Conservation (phyloP, 2,113 vertebrate genomes). For the Meles meles region DNA sequence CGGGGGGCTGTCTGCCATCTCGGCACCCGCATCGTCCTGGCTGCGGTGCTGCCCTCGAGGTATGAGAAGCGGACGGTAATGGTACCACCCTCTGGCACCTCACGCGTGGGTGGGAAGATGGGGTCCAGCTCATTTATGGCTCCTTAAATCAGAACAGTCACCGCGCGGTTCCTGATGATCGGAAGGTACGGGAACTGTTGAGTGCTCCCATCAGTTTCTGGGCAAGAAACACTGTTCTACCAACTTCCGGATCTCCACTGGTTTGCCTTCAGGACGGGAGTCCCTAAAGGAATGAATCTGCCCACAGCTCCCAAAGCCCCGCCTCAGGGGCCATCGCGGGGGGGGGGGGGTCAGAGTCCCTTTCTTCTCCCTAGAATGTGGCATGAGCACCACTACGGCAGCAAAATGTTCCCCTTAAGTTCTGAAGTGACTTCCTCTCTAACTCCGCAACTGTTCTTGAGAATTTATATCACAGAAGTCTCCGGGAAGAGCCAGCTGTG, state of each 20-base stretch:
- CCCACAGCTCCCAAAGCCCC: rapidly evolving
- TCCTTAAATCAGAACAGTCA: not conserved
- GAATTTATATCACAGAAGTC: not conserved
- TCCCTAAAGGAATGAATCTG: not conserved
- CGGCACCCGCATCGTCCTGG: not conserved
- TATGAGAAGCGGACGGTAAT: rapidly evolving
- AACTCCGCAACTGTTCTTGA: too few species aligned
- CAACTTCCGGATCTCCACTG: not conserved
- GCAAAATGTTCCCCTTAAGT: rapidly evolving
- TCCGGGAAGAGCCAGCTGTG: not conserved
- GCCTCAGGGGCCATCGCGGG: too few species aligned
- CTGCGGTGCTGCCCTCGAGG: not conserved
- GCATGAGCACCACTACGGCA: rapidly evolving
- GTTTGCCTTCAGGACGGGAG: not conserved
- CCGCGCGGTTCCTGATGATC: rapidly evolving
- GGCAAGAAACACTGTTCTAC: not conserved
- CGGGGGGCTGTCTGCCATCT: rapidly evolving
- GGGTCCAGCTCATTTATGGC: not conserved
- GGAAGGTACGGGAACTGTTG: not conserved
- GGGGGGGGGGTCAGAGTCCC: not conserved
- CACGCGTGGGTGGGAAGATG: not conserved
- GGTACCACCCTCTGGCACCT: not conserved
- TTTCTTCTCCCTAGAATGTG: not conserved
- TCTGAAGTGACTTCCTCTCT: not conserved
- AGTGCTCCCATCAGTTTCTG: not conserved